Percentiles rank a stretch among this genome's conserved stretches.
phyloP scores from a whole-genome alignment of 1,140 invertebrate species.

The Drosophila sproati region DNA sequence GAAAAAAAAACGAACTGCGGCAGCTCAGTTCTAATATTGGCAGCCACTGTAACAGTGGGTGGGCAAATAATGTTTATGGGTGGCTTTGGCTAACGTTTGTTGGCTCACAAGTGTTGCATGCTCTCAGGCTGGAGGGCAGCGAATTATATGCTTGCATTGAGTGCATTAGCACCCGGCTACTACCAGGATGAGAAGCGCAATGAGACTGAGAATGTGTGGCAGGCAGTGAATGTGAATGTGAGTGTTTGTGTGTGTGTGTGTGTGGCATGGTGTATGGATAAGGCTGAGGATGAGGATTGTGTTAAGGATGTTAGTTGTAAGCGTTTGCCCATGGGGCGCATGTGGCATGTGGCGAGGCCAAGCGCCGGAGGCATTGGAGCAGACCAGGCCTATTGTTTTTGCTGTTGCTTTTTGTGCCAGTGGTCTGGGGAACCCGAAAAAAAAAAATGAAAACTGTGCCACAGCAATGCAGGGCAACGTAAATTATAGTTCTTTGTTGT shows the following conservation, averaged over 20 bases:
- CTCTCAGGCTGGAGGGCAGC: slow-evolving; percentile 70
- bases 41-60: slow-evolving; percentile 50
- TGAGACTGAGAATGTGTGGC: slow-evolving; percentile 19
- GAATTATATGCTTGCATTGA: slow-evolving; percentile 79
- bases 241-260: background rate
- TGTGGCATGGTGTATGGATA: background rate
- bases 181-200: slow-evolving; percentile 22
- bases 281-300: slow-evolving; percentile 10
- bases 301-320: slow-evolving; percentile 73
- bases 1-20: too few relatives aligned
- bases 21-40: slow-evolving; percentile 36
- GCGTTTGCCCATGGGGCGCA: slow-evolving; percentile 64
- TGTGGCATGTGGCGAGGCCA: slow-evolving; percentile 41
- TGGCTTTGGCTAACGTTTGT: slow-evolving; percentile 43
- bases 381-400: slow-evolving; percentile 31
- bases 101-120: slow-evolving; percentile 61
- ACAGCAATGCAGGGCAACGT: slow-evolving; percentile 57
- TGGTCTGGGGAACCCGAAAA: slow-evolving; percentile 26
- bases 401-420: slow-evolving; percentile 30
- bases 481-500: slow-evolving; percentile 60
- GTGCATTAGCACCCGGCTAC: slow-evolving; percentile 73
- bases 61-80: slow-evolving; percentile 23
- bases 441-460: slow-evolving; percentile 32
- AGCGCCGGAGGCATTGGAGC: slow-evolving; percentile 30
- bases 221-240: background rate